Evolutionary conservation across 2,113 vertebrate species (phyloP).

Genomic region (Stigmatopora argus): DNA sequence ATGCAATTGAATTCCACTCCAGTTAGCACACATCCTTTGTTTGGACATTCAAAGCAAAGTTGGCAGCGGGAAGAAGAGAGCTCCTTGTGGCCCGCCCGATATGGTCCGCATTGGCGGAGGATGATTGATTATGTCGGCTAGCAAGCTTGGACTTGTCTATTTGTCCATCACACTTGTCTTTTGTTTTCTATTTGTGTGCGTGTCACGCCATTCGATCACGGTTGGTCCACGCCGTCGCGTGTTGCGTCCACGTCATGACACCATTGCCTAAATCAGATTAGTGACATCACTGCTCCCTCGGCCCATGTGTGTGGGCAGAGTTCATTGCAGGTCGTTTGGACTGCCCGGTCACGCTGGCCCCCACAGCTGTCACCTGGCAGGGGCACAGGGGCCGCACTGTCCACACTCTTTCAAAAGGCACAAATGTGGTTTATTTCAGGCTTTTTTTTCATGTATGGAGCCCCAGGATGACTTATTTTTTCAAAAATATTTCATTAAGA

Average conservation of each 20-base stretch:
- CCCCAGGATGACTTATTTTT: no score
- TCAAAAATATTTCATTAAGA: no score
- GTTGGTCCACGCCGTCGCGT: constrained; percentile 62
- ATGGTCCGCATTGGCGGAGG: neutral
- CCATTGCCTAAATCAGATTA: constrained; percentile 66
- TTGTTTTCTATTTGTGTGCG: neutral
- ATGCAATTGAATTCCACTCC: constrained; percentile 57
- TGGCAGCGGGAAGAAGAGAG: constrained; percentile 40
- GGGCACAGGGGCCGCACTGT: constrained; percentile 44
- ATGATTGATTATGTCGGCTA: neutral
- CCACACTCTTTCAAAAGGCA: constrained; percentile 18
- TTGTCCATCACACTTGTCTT: neutral
- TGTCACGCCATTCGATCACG: constrained; percentile 20
- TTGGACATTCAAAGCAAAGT: constrained; percentile 42
- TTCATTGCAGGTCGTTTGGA: constrained; percentile 76
- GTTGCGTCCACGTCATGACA: constrained; percentile 64
- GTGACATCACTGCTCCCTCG: constrained; percentile 36
- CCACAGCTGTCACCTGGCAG: constrained; percentile 64
- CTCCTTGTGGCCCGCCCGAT: constrained; percentile 30
- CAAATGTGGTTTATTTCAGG: no score
- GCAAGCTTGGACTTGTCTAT: neutral
- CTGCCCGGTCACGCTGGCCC: constrained; percentile 39
- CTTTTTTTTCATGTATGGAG: no score
- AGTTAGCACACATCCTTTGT: constrained; percentile 55
- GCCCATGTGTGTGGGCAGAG: constrained; percentile 18